These are phyloP conservation scores for Meleagris gallopavo DNA, from an alignment of 2,113 vertebrate genomes.

Conservation along the genomic window DNA sequence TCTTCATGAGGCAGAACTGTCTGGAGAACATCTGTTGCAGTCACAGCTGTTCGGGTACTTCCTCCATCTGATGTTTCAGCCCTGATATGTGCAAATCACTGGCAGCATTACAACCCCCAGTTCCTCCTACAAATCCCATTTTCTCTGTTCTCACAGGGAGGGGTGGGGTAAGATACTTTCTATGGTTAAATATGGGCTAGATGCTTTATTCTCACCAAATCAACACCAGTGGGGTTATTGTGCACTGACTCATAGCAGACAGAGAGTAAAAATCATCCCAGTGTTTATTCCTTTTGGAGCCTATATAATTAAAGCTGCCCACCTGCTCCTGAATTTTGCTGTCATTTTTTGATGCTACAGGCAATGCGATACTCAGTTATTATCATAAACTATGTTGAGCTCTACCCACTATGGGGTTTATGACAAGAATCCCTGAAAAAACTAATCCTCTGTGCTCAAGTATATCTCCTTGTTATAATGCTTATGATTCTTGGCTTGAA, in stretches of 20 bases:
- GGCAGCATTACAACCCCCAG: conserved; percentile 51
- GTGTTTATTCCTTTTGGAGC: conserved; percentile 66
- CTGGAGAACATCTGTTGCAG: conserved; percentile 77
- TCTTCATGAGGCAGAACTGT: conserved; percentile 73
- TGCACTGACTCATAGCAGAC: conserved; percentile 54
- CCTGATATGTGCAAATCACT: conserved; percentile 45
- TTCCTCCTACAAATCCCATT: conserved; percentile 50
- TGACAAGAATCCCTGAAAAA: conserved; percentile 68
- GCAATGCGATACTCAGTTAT: conserved; percentile 66
- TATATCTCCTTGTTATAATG: conserved; percentile 70
- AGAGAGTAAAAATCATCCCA: conserved; percentile 56
- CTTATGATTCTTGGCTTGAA: conserved; percentile 68
- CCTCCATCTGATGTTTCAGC: conserved; percentile 59
- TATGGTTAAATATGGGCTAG: not conserved
- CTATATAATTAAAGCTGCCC: conserved; percentile 70
- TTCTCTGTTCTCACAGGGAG: conserved; percentile 58
- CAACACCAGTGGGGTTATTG: not conserved
- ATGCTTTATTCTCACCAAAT: conserved; percentile 45
- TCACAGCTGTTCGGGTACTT: conserved; percentile 73
- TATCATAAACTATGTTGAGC: conserved; percentile 66
- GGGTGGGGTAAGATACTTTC: not conserved
- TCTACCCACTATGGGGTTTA: conserved; percentile 53
- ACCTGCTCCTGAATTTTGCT: conserved; percentile 70
- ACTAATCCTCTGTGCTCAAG: conserved; percentile 63
- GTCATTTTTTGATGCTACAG: conserved; percentile 65